Conservation (phyloP, 1,140 invertebrate species). For the Drosophila oshimai region DNA sequence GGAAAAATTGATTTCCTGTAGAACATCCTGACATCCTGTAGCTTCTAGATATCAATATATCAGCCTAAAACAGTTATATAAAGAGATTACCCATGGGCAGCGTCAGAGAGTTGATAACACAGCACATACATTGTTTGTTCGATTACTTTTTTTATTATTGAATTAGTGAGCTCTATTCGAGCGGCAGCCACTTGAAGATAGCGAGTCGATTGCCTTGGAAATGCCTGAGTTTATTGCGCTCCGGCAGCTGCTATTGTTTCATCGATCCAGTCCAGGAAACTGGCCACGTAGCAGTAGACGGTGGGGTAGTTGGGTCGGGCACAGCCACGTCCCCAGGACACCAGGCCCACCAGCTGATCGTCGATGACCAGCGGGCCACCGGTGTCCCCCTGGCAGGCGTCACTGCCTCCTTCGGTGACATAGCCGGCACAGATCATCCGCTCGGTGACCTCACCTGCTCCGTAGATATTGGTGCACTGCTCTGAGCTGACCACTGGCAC, state of each 20-base stretch:
- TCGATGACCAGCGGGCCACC: conserved; percentile 86
- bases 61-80: too few species aligned
- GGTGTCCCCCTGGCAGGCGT: conserved; percentile 87
- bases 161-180: conserved; percentile 14
- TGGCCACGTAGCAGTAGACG: conserved; percentile 85
- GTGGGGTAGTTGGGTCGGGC: conserved; percentile 84
- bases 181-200: conserved; percentile 23
- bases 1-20: conserved; percentile 56
- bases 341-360: conserved; percentile 84
- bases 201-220: conserved; percentile 12
- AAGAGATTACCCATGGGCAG: neutral
- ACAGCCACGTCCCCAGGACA: conserved; percentile 87
- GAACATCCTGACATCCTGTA: neutral
- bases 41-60: too few species aligned
- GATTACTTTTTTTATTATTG: conserved; percentile 50
- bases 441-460: conserved; percentile 83
- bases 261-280: conserved; percentile 82
- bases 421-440: conserved; percentile 84
- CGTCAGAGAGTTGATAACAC: neutral
- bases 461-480: conserved; percentile 57
- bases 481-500: conserved; percentile 80
- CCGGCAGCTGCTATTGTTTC: conserved; percentile 48
- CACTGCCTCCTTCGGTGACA: conserved; percentile 84
- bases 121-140: conserved; percentile 3
- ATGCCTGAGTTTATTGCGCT: conserved; percentile 31